Percentiles rank a stretch among this genome's conserved stretches.
phyloP scores from a whole-genome alignment of 2,113 vertebrate species.

The Oenanthe melanoleuca region DNA sequence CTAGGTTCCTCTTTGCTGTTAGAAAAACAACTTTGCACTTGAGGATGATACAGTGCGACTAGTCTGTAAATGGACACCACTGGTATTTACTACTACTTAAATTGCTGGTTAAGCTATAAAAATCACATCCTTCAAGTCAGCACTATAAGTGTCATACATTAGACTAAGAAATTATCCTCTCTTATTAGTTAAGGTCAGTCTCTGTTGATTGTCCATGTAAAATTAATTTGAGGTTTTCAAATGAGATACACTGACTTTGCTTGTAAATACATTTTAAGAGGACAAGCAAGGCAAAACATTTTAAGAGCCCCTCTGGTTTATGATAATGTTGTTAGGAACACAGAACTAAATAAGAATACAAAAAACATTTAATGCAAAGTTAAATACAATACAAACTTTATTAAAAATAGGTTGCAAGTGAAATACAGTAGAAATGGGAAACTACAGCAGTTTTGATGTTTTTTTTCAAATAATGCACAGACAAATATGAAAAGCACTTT shows the following conservation, averaged over 20 bases:
- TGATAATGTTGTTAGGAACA: neutral
- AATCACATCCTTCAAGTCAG: neutral
- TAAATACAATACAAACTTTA: conserved; percentile 86
- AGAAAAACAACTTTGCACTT: neutral
- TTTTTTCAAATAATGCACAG: conserved; percentile 70
- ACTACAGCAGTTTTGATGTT: conserved; percentile 81
- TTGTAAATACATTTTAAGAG: neutral
- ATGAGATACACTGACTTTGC: neutral
- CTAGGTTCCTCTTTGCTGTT: neutral
- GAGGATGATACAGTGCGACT: neutral
- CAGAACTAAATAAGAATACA: conserved; percentile 6
- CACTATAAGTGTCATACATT: neutral
- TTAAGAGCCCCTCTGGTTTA: neutral
- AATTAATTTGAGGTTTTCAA: neutral
- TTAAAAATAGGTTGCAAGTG: conserved; percentile 85
- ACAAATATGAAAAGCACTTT: conserved; percentile 74
- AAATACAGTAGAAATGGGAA: conserved; percentile 85
- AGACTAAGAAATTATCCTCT: neutral
- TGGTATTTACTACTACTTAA: fast-evolving
- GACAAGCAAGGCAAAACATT: neutral
- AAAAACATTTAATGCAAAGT: conserved; percentile 73
- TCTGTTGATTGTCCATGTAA: neutral
- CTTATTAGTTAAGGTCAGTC: neutral
- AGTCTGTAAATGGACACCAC: fast-evolving
- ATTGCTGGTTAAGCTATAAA: neutral